Evolutionary conservation across 2,113 vertebrate genomes (phyloP).

Genomic region (Fulmarus glacialis): DNA sequence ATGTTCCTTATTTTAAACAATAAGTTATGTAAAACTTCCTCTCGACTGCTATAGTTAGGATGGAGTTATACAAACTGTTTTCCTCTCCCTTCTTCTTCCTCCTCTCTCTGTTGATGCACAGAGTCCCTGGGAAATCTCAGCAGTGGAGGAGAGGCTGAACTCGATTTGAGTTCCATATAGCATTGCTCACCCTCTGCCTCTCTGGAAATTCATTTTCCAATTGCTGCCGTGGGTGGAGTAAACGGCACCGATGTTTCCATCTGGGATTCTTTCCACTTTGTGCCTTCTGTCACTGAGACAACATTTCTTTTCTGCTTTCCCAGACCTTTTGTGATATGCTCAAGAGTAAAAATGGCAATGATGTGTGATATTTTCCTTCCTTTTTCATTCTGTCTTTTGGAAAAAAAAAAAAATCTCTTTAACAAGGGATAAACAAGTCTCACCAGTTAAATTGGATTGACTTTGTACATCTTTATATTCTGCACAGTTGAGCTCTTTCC

Average conservation of each 20-base stretch:
- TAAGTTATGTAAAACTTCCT: constrained; percentile 28
- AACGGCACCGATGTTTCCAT: constrained; percentile 23
- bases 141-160: constrained; percentile 3
- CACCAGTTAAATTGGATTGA: neutral
- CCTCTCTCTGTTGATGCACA: neutral
- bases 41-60: constrained; percentile 5
- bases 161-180: neutral
- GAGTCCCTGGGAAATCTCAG: constrained; percentile 1
- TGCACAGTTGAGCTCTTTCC: neutral
- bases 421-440: neutral
- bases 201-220: constrained; percentile 14
- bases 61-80: constrained; percentile 57
- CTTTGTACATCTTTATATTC: neutral
- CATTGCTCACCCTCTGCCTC: constrained; percentile 6
- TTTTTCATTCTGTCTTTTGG: neutral
- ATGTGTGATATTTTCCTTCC: constrained; percentile 2
- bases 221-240: constrained; percentile 4
- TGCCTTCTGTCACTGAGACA: constrained; percentile 26
- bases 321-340: neutral
- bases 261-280: constrained; percentile 29
- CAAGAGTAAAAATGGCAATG: neutral
- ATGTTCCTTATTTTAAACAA: neutral
- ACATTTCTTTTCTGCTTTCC: neutral
- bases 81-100: constrained; percentile 26
- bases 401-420: neutral